Evolutionary conservation across 2,113 vertebrate genomes (phyloP).

Genomic region (Saguinus imperator): DNA sequence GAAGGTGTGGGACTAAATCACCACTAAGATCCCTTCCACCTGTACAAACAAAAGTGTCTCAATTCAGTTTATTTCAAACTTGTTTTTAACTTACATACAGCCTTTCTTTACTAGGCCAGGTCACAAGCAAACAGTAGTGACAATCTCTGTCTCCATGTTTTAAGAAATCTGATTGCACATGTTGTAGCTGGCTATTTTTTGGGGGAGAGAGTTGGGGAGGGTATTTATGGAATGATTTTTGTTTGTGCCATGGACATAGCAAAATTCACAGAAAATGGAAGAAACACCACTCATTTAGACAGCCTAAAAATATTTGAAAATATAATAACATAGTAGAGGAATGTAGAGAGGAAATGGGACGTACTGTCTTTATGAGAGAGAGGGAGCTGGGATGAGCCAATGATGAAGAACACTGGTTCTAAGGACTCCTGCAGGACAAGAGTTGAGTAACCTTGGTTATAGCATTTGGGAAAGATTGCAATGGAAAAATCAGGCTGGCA

Average conservation of each 20-base stretch:
- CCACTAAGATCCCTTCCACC: background rate
- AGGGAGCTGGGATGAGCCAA: background rate
- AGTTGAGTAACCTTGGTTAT: background rate
- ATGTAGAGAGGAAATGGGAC: background rate
- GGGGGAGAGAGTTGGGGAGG: background rate
- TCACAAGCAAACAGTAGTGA: background rate
- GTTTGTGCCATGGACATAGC: background rate
- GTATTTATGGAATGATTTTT: background rate
- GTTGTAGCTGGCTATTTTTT: background rate
- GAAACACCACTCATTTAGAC: background rate
- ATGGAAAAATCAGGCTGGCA: background rate
- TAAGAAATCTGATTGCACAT: background rate
- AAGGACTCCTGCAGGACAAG: background rate
- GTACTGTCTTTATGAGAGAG: background rate
- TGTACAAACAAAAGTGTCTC: constrained; percentile 11
- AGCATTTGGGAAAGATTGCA: background rate
- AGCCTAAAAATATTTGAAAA: background rate
- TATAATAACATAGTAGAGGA: background rate
- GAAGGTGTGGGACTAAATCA: background rate
- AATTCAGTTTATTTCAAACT: constrained; percentile 24
- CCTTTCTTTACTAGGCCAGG: background rate
- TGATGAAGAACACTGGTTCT: background rate
- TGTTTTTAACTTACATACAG: constrained; percentile 12
- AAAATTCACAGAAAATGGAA: background rate
- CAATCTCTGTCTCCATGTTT: background rate